phyloP scores from a whole-genome alignment of 2,113 vertebrate species.

The Austrofundulus limnaeus region DNA sequence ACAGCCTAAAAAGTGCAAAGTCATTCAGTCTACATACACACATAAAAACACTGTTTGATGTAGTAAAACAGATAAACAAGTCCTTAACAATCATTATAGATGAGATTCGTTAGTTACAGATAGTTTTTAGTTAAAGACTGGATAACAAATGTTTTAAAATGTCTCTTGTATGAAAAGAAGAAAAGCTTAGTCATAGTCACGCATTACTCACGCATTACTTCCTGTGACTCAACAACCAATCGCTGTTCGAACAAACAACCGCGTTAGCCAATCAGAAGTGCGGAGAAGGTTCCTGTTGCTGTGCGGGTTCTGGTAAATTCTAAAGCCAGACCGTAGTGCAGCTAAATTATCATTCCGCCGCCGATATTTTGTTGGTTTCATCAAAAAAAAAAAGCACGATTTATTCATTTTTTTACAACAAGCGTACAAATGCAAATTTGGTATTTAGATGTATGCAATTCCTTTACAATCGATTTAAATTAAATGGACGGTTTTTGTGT shows the following conservation, averaged over 20 bases:
- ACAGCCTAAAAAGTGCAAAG: background rate
- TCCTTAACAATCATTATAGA: background rate
- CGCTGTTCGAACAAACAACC: slow-evolving; percentile 66
- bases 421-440: fast-evolving
- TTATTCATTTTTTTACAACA: background rate
- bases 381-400: background rate
- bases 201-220: background rate
- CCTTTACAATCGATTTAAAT: fast-evolving
- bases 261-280: slow-evolving; percentile 65
- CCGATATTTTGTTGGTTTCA: fast-evolving
- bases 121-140: background rate
- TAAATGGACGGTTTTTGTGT: background rate
- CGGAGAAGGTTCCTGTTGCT: slow-evolving; percentile 37
- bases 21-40: background rate
- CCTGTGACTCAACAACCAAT: slow-evolving; percentile 65
- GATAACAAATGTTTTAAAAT: too few species aligned
- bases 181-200: background rate
- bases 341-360: slow-evolving; percentile 50
- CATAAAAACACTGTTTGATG: background rate
- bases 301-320: slow-evolving; percentile 66
- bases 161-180: background rate
- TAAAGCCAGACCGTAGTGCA: background rate
- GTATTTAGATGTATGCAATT: fast-evolving
- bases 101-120: background rate
- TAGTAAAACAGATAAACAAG: background rate